Base-by-base conservation (phyloP, 2,888 invertebrate species). In the Cremastinae sp. region DNA sequence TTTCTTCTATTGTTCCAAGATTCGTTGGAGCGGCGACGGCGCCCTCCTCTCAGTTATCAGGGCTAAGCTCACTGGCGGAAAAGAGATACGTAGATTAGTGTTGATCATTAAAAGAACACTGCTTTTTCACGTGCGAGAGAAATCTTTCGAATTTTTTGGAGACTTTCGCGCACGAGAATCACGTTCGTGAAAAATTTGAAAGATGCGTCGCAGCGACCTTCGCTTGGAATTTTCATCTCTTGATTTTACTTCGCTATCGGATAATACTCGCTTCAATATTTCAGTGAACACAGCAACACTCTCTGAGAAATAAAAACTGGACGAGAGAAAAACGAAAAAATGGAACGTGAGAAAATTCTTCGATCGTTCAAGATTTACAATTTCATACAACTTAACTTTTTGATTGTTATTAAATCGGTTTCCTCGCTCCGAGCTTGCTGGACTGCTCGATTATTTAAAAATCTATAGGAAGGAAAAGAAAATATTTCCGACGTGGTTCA, bases 221-320 rank as follows among this genome's bases (percentile, higher is more conserved):
- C 56, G 56, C 18, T 47, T 58, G 16, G 53, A n/a, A 80, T 75
- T 79, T 71, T 80, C 77, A 80, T 77, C 71, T 28, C 28, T 28
- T n/a, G n/a, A n/a, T n/a, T 28, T 28, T 28, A 2, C 2, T 28
- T 28, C 28, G 28, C 28, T 5, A 2, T 28, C n/a, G n/a, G n/a
- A 28, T 28, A 28, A 28, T 28, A 28, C 28, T 28, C 5, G 28
- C 5, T 28, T 28, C 28, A 28, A 28, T 28, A 3, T 28, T 28
- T 28, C 28, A 5, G 28, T 28, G 2, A 28, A 28, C 28, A 5
- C 41, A 41, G 2, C 9, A 8, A 41, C 9, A n/a, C 9, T 12
- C 10, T 41, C 28, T 28, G 28, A 28, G 28, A 28, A 43, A 43
- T n/a, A 55, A 43, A 65, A 16, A 55, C 1, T 10, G 1, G 53